These are phyloP conservation scores for Gambusia affinis DNA, from an alignment of 2,113 vertebrate genomes.

Conservation along the genomic window DNA sequence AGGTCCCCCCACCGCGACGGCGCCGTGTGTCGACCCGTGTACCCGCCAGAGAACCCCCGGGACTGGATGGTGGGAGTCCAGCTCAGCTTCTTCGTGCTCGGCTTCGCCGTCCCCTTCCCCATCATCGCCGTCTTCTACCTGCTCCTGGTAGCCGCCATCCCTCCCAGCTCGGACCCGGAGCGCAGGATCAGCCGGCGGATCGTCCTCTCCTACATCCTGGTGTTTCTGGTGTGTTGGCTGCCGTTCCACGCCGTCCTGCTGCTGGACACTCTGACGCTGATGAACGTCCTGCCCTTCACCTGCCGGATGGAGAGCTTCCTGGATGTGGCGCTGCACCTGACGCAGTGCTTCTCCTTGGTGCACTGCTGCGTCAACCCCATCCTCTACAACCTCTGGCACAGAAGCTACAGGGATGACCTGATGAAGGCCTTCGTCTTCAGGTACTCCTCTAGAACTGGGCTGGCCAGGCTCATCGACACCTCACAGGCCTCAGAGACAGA, in stretches of 20 bases:
- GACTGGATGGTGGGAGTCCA: slow-evolving; percentile 89
- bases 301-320: slow-evolving; percentile 88
- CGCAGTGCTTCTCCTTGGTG: slow-evolving; percentile 88
- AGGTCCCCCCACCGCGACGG: slow-evolving; percentile 76
- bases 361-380: slow-evolving; percentile 92
- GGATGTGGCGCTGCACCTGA: slow-evolving; percentile 84
- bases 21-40: slow-evolving; percentile 85
- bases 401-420: slow-evolving; percentile 89
- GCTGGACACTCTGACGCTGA: slow-evolving; percentile 85
- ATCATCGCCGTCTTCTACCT: slow-evolving; percentile 86
- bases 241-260: slow-evolving; percentile 87
- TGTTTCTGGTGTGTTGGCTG: slow-evolving; percentile 91
- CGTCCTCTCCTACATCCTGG: slow-evolving; percentile 87
- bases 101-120: slow-evolving; percentile 88
- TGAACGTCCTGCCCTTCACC: slow-evolving; percentile 85
- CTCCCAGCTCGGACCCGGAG: slow-evolving; percentile 81
- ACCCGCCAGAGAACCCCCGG: slow-evolving; percentile 81
- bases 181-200: slow-evolving; percentile 68
- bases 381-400: slow-evolving; percentile 90
- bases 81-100: slow-evolving; percentile 85
- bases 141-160: slow-evolving; percentile 82
- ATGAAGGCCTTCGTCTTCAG: slow-evolving; percentile 95
- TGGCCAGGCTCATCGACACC: slow-evolving; percentile 87
- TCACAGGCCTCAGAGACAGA: slow-evolving; percentile 86
- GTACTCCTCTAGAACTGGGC: slow-evolving; percentile 90